Base-by-base conservation (phyloP, 2,797 vertebrate genomes). In the Acrossocheilus fasciatus region DNA sequence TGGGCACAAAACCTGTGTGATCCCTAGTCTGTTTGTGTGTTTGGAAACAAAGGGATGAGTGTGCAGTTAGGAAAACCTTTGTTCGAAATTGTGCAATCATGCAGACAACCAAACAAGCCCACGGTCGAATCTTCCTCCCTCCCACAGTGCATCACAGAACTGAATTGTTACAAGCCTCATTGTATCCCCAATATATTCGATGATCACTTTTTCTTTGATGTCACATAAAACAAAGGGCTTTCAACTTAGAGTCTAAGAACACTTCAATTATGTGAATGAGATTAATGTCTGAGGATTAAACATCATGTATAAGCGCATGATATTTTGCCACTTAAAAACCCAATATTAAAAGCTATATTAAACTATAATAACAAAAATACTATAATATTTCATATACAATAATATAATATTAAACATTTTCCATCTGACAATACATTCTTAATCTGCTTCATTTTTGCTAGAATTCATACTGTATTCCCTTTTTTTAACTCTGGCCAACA, bases 81-180 rank as follows among this genome's bases (percentile, higher is more conserved):
- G 95, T 96, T 93, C 77, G 82, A 92, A 94, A 95, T 95, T 92
- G 92, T 91, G 94, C 95, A 95, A 94, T 93, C 95, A 92, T 95
- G 94, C 92, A 88, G 89, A 91, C 92, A 91, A 91, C 91, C 91
- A 94, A 94, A 94, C 93, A 93, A 92, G 90, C 89, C 82, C 85
- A 90, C 90, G 26, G 88, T 45, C 45, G 89, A 88, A 89, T 90
- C 86, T 84, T 81, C 89, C 91, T 70, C 82, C 85, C 91, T 92
- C 84, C 91, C 89, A 92, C 92, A 91, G 83, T 74, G 87, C 81
- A 87, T 89, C 81, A 87, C 89, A 92, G 90, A 62, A 84, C 34
- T 87, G 45, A 87, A 57, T 90, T 90, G 76, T 69, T 80, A 41
- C 43, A 81, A 64, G 72, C 14, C 74, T 34, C 20, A 57, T 36